Percentiles rank a stretch among this genome's conserved stretches.
Conservation (phyloP, 2,888 invertebrate species). For the Acanthopleura granulata region DNA sequence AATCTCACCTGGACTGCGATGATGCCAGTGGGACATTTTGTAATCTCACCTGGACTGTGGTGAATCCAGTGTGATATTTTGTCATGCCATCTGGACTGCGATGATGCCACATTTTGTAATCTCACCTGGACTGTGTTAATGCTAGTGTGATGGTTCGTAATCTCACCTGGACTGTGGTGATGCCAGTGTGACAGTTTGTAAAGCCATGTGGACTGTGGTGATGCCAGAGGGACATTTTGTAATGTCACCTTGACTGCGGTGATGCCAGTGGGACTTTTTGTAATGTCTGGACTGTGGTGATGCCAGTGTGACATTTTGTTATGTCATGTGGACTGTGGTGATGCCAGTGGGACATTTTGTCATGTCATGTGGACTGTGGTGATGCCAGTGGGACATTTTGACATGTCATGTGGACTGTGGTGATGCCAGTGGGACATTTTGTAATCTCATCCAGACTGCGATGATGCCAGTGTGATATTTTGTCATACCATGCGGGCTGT, state of each 20-base stretch:
- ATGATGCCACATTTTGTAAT: background rate
- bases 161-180: background rate
- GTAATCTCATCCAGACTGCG: background rate
- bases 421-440: too few relatives aligned
- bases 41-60: background rate
- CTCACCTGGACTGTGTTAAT: background rate
- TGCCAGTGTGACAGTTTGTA: too few relatives aligned
- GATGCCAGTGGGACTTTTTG: too few relatives aligned
- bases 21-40: too few relatives aligned
- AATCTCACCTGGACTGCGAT: background rate
- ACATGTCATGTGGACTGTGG: background rate
- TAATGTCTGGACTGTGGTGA: background rate
- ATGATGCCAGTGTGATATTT: too few relatives aligned
- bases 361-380: background rate
- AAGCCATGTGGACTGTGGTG: background rate
- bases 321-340: background rate
- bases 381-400: too few relatives aligned
- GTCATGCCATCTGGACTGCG: background rate
- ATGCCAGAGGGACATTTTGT: too few relatives aligned
- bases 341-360: too few relatives aligned
- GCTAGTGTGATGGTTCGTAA: background rate
- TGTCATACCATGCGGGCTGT: too few relatives aligned
- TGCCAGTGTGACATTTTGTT: too few relatives aligned
- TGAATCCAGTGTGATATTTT: too few relatives aligned
- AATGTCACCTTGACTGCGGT: background rate